Base-by-base conservation (phyloP, 2,113 vertebrate genomes). In the Passer domesticus region DNA sequence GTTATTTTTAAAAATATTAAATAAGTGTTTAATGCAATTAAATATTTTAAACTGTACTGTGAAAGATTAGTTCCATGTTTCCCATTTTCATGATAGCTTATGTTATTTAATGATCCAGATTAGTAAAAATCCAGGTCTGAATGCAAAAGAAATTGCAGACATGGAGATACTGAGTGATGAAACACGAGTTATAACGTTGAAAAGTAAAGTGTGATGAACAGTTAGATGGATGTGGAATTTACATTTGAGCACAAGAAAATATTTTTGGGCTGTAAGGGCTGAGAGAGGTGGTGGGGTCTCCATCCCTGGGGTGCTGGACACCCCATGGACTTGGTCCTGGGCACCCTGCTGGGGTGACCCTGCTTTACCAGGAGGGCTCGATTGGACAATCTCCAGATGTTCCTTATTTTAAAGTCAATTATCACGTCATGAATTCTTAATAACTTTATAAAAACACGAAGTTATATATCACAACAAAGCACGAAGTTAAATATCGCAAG, bases 321-420 rank as follows among this genome's bases (percentile, higher is more conserved):
- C 12, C 7, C 20, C 33, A 8, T 8, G 5, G 31, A 20, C 0
- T 0, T 37, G 50, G 31, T 27, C 18, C 62, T 79, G 56, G 43
- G 17, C 70, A 68, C 12, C 10, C 27, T 68, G 30, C 28, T 19
- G 5, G 13, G 21, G 18, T 85, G 55, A 30, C 33, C 0, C 1
- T 76, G 62, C 58, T 72, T 81, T n/a, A 9, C 24, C n/a, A 55
- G 70, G 25, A 47, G 39, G 15, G 9, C 10, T 67, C 41, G 37
- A 28, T n/a, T 12, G 22, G 49, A 4, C 56, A 24, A 0, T 68
- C 52, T 85, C 30, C 47, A 72, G 35, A 39, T 15, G 3, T 58
- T 43, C 37, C 14, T 76, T 74, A 10, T 43, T 89, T 75, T 87
- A 43, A 58, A 89, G 62, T 66, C 68, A 18, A 37, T 44, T 50